Conservation (phyloP, 2,888 invertebrate species). For the Arctia plantaginis region DNA sequence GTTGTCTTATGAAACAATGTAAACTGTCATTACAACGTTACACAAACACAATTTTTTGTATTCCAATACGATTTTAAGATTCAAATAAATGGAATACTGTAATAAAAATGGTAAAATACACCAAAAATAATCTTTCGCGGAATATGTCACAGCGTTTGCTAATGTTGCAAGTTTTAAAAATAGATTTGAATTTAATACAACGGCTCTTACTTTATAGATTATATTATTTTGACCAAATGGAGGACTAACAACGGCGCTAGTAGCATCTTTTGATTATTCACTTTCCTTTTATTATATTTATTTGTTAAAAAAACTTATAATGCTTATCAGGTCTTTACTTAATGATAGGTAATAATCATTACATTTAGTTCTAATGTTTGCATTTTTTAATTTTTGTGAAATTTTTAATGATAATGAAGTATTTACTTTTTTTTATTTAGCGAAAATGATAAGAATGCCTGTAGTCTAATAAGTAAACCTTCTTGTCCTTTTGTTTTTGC, state of each 20-base stretch:
- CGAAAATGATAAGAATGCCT: too few relatives aligned
- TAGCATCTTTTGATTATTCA: not conserved
- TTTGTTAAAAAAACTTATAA: not conserved
- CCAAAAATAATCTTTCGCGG: constrained; percentile 44
- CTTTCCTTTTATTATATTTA: not conserved
- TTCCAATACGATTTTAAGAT: constrained; percentile 26
- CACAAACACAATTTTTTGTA: constrained; percentile 29
- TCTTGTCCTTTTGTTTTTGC: too few relatives aligned
- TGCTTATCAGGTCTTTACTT: not conserved
- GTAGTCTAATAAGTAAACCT: too few relatives aligned
- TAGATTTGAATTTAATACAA: constrained; percentile 60
- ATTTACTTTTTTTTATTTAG: too few relatives aligned
- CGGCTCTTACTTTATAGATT: constrained; percentile 49
- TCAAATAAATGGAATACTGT: constrained; percentile 33
- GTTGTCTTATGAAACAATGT: constrained; percentile 33
- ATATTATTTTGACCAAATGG: not conserved
- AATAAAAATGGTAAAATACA: constrained; percentile 36
- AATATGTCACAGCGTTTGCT: constrained; percentile 60
- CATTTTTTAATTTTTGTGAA: not conserved
- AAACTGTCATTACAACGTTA: constrained; percentile 26
- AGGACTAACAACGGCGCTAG: constrained; percentile 35
- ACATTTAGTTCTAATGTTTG: not conserved
- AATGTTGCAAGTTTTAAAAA: constrained; percentile 59
- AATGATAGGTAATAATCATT: not conserved
- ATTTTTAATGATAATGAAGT: not conserved